Conservation (phyloP, 2,113 vertebrate genomes). For the Aptenodytes forsteri region DNA sequence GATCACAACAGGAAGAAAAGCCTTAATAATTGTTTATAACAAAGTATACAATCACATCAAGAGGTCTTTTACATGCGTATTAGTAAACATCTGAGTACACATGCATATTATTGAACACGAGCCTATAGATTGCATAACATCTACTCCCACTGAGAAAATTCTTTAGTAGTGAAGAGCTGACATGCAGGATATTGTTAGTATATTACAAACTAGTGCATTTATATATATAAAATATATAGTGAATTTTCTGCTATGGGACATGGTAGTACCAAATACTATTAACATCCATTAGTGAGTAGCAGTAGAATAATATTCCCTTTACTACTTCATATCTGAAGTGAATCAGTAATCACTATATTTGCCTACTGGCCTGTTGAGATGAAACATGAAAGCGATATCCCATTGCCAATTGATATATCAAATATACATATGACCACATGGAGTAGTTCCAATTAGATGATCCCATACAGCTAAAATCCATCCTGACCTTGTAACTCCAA, state of each 20-base stretch:
- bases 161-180: background rate
- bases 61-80: accelerated
- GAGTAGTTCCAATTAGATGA: background rate
- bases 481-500: background rate
- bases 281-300: background rate
- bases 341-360: background rate
- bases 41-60: background rate
- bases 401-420: accelerated
- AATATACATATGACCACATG: background rate
- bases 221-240: background rate
- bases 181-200: background rate
- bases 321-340: background rate
- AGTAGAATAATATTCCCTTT: background rate
- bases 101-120: accelerated
- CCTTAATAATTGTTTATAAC: background rate
- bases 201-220: background rate
- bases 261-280: background rate
- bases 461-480: background rate
- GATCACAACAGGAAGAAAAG: background rate
- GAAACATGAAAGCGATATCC: background rate
- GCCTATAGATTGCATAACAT: background rate
- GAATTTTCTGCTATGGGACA: background rate
- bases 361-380: background rate
- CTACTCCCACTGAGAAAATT: background rate
- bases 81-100: background rate